Percentiles rank a stretch among this genome's conserved stretches.
These are phyloP conservation scores for Mionectes macconnelli DNA, from an alignment of 2,113 vertebrate species.

Conservation along the genomic window DNA sequence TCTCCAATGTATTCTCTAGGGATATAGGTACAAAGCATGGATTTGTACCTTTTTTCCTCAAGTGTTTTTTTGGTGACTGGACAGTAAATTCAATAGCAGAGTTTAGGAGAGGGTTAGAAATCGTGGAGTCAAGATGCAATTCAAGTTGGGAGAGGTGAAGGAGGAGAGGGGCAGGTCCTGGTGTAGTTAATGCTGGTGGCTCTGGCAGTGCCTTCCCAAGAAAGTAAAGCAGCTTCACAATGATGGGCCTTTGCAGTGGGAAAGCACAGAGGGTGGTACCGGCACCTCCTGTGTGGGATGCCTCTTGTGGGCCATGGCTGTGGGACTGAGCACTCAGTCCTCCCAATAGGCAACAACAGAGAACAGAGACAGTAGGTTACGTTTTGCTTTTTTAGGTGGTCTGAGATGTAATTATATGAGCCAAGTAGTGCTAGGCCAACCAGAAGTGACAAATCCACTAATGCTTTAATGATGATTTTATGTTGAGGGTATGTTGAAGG, in stretches of 20 bases:
- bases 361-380: background rate
- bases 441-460: background rate
- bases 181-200: background rate
- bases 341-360: background rate
- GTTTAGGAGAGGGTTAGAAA: background rate
- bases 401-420: background rate
- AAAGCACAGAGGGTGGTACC: background rate
- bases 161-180: background rate
- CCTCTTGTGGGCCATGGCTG: background rate
- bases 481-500: background rate
- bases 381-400: background rate
- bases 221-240: fast-evolving
- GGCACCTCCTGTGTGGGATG: fast-evolving
- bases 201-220: background rate
- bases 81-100: background rate
- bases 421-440: background rate
- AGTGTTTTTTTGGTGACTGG: background rate
- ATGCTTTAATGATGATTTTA: background rate
- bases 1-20: background rate
- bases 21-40: background rate
- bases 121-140: background rate
- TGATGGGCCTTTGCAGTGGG: background rate
- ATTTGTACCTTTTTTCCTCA: background rate
- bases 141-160: background rate
- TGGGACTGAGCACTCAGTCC: background rate